Base-by-base conservation (phyloP, 1,140 invertebrate species). In the Pentalonia nigronervosa region DNA sequence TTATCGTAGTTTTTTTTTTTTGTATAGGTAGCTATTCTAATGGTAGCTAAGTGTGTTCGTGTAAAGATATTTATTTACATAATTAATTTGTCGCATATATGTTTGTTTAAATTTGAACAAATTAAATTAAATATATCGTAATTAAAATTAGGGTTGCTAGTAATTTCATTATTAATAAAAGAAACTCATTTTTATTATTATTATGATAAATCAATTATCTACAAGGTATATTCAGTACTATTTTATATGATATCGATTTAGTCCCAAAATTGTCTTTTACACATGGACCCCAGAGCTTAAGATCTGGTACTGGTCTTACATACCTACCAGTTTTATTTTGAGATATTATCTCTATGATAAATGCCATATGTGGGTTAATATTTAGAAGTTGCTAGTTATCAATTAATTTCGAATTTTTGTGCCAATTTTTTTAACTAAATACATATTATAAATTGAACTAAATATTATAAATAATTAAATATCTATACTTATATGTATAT, bases 51-150 rank as follows among this genome's bases (percentile, higher is more conserved):
- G 34, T 88, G 50, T 88, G 17, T 48, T 88, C n/a, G 47, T 34
- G 30, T 88, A 48, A 34, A 7, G 45, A 30, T 6, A 41, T 47
- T 88, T 48, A 50, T 88, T 88, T 88, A 48, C 86, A 88, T 88
- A 34, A 88, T 88, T 88, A 34, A 48, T 88, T 50, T 34, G 45
- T 50, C 45, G 34, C 30, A 50, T 88, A 88, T 88, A 88, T 7
- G 47, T 87, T 87, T 87, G 47, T 87, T 87, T 48, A 48, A 30
- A 50, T 87, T 88, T 50, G 7, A 88, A 34, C 86, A n/a, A 88
- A 88, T 50, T 87, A 88, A 88, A 88, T 88, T 76, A 76, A 8
- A n/a, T n/a, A 50, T 88, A 88, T 88, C 17, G 30, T 88, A 88
- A 88, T 50, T 48, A 9, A 48, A 88, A 48, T 48, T 48, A 1